Evolutionary conservation across 2,888 invertebrate genomes (phyloP), one percentile per base, ranked within the genome.

Genomic region (Plagodis dolabraria): DNA sequence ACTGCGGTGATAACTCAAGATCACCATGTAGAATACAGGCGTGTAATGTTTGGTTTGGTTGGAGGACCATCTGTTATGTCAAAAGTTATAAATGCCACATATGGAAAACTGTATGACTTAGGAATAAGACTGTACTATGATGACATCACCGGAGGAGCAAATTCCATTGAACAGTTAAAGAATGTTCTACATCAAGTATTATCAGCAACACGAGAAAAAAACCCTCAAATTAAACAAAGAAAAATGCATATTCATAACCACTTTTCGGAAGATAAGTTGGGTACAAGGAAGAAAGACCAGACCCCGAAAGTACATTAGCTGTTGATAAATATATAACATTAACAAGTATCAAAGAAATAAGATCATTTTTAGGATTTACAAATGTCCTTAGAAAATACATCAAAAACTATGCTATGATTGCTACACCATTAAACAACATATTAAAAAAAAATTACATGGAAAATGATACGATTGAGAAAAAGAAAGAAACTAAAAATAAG

Each of bases 291-390:
- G 36, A 47, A 47, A 5, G 12, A 35, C 35, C 36, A 47, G 47
- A 47, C 12, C 47, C 47, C 36, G 0, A 38, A 38, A 4, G 38
- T 38, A 38, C 38, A 38, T 38, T 9, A 38, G 38, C 38, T 9
- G 47, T 36, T 0, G 12, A 47, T 7, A 11, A 47, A 47, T 47
- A 36, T 36, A 35, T 11, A 35, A 12, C 35, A 38, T 38, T 48
- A 8, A 36, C 11, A 11, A 48, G 8, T 2, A 7, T 48, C 47
- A 48, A n/a, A 36, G 56, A 62, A 59, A 22, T 63, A 8, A 35
- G 56, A 36, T 63, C 63, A 38, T 63, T 63, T 55, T 46, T 59
- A 40, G 64, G 64, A 44, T 64, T 60, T 47, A 48, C 64, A 53
- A 48, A 52, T 47, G 42, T 44, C 6, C 60, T 64, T 33, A 57